These are phyloP conservation scores for Lerista edwardsae DNA, from an alignment of 2,797 vertebrate species.

Conservation along the genomic window DNA sequence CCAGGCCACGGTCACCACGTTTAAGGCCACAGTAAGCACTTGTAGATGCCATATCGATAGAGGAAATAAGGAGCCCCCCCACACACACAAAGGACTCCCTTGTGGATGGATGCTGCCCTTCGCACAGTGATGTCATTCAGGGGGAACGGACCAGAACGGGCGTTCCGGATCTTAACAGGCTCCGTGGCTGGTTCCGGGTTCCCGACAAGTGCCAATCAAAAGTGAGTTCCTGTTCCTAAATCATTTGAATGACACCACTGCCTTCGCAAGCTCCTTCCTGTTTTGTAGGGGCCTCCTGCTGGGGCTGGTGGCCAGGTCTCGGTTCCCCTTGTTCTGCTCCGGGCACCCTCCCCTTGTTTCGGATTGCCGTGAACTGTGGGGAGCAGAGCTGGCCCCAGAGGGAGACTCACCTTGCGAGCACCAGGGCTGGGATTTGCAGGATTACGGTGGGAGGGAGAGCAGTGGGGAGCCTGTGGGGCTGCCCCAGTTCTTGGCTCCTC, in stretches of 20 bases:
- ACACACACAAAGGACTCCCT: background rate
- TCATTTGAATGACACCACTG: no score
- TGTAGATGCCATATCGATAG: background rate
- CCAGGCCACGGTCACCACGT: no score
- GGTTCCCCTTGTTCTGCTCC: background rate
- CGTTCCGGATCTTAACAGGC: no score
- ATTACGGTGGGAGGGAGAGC: no score
- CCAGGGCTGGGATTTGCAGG: no score
- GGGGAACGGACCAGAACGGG: no score
- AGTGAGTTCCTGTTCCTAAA: no score
- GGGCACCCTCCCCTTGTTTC: background rate
- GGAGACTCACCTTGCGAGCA: background rate
- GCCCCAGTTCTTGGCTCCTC: background rate
- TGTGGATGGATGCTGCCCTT: background rate
- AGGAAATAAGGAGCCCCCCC: background rate
- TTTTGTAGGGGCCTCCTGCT: background rate
- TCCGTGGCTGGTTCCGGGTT: no score
- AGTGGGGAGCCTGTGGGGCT: background rate
- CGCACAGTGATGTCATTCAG: no score
- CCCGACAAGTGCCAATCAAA: no score
- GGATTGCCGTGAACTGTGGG: background rate
- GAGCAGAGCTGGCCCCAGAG: background rate
- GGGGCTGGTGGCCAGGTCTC: background rate
- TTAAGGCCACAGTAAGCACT: background rate
- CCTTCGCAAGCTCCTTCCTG: background rate